These are phyloP conservation scores for Magallana ariakensis DNA, from an alignment of 1,140 invertebrate species.

Conservation along the genomic window DNA sequence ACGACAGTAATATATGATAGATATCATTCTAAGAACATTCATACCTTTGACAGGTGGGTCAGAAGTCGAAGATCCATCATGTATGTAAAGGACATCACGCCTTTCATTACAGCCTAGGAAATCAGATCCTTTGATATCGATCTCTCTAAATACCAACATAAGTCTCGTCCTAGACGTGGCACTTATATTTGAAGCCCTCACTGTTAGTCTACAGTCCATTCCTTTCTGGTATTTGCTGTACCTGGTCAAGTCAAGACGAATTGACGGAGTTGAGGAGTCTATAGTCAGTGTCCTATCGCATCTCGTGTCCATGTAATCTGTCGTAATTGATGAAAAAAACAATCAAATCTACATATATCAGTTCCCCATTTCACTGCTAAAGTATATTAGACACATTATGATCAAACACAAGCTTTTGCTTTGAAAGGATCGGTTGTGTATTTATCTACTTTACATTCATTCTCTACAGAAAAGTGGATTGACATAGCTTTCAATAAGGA, in stretches of 20 bases:
- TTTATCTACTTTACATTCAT: too few species aligned
- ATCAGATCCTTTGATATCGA: constrained; percentile 26
- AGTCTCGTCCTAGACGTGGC: background rate
- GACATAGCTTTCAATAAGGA: too few species aligned
- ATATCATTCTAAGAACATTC: too few species aligned
- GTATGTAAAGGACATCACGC: background rate
- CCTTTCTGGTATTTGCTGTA: background rate
- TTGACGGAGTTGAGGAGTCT: background rate
- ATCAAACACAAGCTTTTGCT: too few species aligned
- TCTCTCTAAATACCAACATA: background rate
- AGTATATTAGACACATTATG: too few species aligned
- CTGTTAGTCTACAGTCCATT: constrained; percentile 24
- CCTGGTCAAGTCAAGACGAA: background rate
- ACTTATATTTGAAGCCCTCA: background rate
- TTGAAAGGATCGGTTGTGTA: too few species aligned
- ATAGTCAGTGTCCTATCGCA: constrained; percentile 1
- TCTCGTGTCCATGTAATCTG: constrained; percentile 7
- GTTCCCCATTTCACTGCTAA: too few species aligned
- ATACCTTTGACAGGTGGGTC: background rate
- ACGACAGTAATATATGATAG: too few species aligned
- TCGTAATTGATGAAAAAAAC: background rate
- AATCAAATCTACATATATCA: too few species aligned
- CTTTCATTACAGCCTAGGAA: background rate
- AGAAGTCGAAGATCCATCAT: background rate
- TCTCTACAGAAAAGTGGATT: too few species aligned